Evolutionary conservation across 2,888 invertebrate species (phyloP), one percentile per base, ranked within the genome.

Genomic region (Drosophila trichaetosa): DNA sequence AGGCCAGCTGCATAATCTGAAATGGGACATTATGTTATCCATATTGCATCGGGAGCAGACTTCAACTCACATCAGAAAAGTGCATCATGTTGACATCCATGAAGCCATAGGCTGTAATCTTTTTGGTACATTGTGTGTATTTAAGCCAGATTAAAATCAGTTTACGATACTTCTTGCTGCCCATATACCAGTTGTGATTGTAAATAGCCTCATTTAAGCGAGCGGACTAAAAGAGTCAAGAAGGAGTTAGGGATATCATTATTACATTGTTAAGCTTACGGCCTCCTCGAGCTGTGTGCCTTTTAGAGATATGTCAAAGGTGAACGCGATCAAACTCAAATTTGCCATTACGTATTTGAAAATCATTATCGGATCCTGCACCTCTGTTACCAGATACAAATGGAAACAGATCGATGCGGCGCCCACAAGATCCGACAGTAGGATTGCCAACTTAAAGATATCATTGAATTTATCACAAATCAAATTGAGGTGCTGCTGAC

Each of bases 1-100:
- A 89, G 27, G 85, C 70, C 38, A 87, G 46, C 33, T 87, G 76
- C 76, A 85, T 73, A 5, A 85, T 81, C 84, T 85, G 63, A 51
- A 75, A 72, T 6, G 18, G 3, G 0, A 2, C 0, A 2, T 7
- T 7, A 29, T 29, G 7, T 29, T 29, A 7, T 1, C n/a, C n/a
- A n/a, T n/a, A n/a, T n/a, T n/a, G n/a, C n/a, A 29, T n/a, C 0
- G 29, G 3, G 2, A 2, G 4, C 1, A 16, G 4, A 11, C 0
- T 4, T 1, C n/a, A 0, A 57, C 87, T 77, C 4, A 89, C 85
- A n/a, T 85, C 72, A 0, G 77, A 29, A 24, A 85, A 85, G 58
- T 89, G 85, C 57, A 52, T 51, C 90, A 85, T 87, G 31, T 85
- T 87, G 16, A 85, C 51, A 13, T 77, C 62, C n/a, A 76, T 54